Percentiles rank a stretch among this genome's conserved stretches.
phyloP scores from a whole-genome alignment of 2,113 vertebrate genomes.

The Canis aureus region DNA sequence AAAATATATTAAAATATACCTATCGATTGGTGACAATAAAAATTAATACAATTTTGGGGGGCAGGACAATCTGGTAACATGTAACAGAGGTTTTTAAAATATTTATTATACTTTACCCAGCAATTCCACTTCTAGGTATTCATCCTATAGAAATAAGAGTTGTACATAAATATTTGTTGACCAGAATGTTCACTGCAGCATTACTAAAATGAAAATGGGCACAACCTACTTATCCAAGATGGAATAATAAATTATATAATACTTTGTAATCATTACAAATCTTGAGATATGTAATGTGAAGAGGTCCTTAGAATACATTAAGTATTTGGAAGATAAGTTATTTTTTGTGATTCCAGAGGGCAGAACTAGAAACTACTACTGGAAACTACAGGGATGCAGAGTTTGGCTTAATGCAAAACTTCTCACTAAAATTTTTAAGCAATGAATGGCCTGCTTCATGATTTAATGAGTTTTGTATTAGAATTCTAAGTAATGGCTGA shows the following conservation, averaged over 20 bases:
- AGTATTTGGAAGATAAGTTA: slow-evolving; percentile 1
- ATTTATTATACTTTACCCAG: slow-evolving; percentile 72
- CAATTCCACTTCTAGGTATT: slow-evolving; percentile 68
- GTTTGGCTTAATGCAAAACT: slow-evolving; percentile 2
- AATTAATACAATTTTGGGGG: slow-evolving; percentile 21
- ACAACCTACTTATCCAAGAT: slow-evolving; percentile 53
- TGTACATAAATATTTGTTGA: slow-evolving; percentile 69
- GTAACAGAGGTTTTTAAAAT: slow-evolving; percentile 62
- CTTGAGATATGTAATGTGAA: slow-evolving; percentile 46
- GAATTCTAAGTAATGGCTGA: slow-evolving; percentile 30
- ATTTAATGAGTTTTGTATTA: slow-evolving; percentile 33
- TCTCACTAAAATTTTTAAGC: slow-evolving; percentile 43
- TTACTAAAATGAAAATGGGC: slow-evolving; percentile 64
- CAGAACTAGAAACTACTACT: not conserved
- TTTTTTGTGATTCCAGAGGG: slow-evolving; percentile 12
- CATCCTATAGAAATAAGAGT: slow-evolving; percentile 75
- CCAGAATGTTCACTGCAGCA: slow-evolving; percentile 66
- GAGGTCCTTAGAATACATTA: slow-evolving; percentile 11
- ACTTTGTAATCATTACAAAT: slow-evolving; percentile 55
- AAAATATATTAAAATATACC: slow-evolving; percentile 61
- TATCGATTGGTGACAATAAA: slow-evolving; percentile 53
- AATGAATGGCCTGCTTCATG: not conserved
- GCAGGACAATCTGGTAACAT: slow-evolving; percentile 64
- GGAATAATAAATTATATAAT: slow-evolving; percentile 53
- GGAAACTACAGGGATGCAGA: slow-evolving; percentile 4